phyloP scores from a whole-genome alignment of 2,113 vertebrate species.

The Charadrius vociferus region DNA sequence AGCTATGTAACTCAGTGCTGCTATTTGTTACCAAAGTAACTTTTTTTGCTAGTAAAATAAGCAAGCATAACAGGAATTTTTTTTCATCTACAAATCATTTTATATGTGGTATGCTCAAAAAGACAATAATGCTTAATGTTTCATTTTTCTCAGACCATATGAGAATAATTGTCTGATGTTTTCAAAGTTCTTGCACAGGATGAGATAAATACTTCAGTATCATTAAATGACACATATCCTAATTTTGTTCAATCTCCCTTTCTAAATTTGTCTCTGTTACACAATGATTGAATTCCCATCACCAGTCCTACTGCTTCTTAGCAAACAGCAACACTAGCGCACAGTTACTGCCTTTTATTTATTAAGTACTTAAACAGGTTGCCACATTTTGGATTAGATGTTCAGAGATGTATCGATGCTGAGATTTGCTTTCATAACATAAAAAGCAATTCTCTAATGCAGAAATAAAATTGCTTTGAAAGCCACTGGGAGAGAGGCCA shows the following conservation, averaged over 20 bases:
- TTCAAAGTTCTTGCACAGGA: background rate
- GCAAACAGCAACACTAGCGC: background rate
- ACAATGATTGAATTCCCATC: background rate
- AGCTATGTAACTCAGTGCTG: background rate
- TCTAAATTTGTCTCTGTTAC: conserved; percentile 35
- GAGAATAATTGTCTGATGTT: background rate
- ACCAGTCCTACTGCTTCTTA: background rate
- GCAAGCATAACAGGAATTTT: background rate
- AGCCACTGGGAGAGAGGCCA: background rate
- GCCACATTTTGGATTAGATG: background rate
- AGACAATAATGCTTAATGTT: background rate
- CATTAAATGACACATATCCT: background rate
- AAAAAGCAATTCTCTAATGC: background rate
- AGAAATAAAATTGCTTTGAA: conserved; percentile 38
- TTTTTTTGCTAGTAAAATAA: background rate
- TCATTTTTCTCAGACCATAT: background rate
- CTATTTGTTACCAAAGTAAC: background rate
- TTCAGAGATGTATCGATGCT: background rate
- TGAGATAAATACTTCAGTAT: background rate
- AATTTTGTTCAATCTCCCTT: background rate
- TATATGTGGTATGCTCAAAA: background rate
- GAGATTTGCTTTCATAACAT: background rate
- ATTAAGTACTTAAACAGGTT: background rate
- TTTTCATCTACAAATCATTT: background rate
- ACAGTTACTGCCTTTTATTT: background rate